Percentiles rank a stretch among this genome's conserved stretches.
phyloP scores from a whole-genome alignment of 2,797 vertebrate genomes.

The Tympanoctomys barrerae region DNA sequence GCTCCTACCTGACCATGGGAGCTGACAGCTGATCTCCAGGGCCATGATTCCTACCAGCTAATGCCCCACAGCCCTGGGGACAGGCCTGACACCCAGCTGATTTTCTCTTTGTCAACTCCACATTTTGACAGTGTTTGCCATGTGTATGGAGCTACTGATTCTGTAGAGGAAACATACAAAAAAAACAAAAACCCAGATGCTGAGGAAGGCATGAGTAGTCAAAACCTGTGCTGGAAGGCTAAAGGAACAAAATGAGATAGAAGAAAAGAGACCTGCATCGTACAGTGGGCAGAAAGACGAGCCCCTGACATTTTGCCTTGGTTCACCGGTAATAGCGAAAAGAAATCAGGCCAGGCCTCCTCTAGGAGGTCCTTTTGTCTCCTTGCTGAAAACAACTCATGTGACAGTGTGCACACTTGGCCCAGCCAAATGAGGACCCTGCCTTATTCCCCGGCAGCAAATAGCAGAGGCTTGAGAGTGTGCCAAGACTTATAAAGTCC shows the following conservation, averaged over 20 bases:
- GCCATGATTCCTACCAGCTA: background rate
- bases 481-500: constrained; percentile 64
- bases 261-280: background rate
- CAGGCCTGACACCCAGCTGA: background rate
- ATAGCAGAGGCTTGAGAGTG: constrained; percentile 57
- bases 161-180: background rate
- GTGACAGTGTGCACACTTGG: constrained; percentile 21
- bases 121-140: background rate
- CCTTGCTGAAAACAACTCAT: background rate
- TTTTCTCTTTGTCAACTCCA: background rate
- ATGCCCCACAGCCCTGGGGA: background rate
- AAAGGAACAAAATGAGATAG: background rate
- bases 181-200: background rate
- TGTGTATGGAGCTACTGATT: background rate
- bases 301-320: background rate
- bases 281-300: background rate
- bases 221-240: background rate
- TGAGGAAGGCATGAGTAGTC: background rate
- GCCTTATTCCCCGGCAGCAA: constrained; percentile 60
- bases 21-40: background rate
- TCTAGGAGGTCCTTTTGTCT: background rate
- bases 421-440: constrained; percentile 36
- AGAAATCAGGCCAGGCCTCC: background rate
- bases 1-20: background rate
- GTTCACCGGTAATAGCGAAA: background rate